Evolutionary conservation across 2,797 vertebrate species (phyloP).

Genomic region (Amniataba percoides): DNA sequence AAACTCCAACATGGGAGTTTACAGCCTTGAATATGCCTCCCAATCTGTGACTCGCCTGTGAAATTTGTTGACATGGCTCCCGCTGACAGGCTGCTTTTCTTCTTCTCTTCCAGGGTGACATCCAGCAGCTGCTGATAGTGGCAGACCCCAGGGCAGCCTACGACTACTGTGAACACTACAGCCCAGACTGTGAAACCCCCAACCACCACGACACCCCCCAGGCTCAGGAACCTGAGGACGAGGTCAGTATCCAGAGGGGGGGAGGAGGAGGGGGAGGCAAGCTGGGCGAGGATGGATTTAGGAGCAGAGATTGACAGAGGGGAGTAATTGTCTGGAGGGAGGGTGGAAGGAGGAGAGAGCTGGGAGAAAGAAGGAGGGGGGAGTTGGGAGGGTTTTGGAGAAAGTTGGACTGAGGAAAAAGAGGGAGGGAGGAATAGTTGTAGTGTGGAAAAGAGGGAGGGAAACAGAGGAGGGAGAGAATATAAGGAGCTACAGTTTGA

Average conservation of each 20-base stretch:
- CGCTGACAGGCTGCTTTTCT: slow-evolving; percentile 32
- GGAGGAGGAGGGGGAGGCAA: too few relatives aligned
- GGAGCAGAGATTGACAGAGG: slow-evolving; percentile 1
- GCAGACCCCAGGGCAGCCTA: slow-evolving; percentile 93
- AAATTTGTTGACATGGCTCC: slow-evolving; percentile 35
- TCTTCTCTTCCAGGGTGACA: slow-evolving; percentile 90
- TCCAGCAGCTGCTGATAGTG: slow-evolving; percentile 96
- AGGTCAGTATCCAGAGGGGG: slow-evolving; percentile 78
- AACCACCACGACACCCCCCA: slow-evolving; percentile 89
- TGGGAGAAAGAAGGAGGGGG: not conserved
- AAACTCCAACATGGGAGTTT: slow-evolving; percentile 31
- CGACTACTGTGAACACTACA: slow-evolving; percentile 99
- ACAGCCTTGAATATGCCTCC: not conserved
- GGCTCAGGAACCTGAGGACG: slow-evolving; percentile 92
- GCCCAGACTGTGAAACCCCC: slow-evolving; percentile 95
- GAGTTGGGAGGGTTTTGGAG: not conserved
- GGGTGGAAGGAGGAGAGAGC: not conserved
- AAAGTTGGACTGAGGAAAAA: not conserved
- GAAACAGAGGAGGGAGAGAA: slow-evolving; percentile 12
- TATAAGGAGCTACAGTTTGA: slow-evolving; percentile 21
- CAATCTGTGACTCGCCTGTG: not conserved
- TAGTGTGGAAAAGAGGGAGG: not conserved
- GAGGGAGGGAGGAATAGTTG: slow-evolving; percentile 7
- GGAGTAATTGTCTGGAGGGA: slow-evolving; percentile 5
- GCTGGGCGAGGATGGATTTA: not conserved